phyloP scores from a whole-genome alignment of 2,888 invertebrate genomes.

The Ophion ellenae region DNA sequence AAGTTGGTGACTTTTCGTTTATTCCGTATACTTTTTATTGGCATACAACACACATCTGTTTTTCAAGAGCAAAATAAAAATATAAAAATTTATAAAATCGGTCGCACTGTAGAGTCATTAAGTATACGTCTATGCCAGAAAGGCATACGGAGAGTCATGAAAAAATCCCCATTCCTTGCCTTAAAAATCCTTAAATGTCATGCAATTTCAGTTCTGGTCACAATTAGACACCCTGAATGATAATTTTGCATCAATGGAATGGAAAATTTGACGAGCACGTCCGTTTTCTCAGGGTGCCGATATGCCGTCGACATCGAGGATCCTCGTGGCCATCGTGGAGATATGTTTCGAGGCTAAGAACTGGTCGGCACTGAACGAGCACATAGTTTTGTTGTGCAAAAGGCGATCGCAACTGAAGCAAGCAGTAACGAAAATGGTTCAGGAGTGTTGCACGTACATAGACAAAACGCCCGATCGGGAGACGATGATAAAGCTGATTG shows the following conservation, averaged over 20 bases:
- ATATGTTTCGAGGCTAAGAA: slow-evolving; percentile 95
- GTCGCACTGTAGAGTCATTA: too few species aligned
- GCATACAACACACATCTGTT: too few species aligned
- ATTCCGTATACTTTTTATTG: too few species aligned
- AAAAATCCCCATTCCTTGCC: too few species aligned
- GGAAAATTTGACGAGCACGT: not conserved
- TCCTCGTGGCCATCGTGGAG: slow-evolving; percentile 96
- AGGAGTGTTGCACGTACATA: slow-evolving; percentile 96
- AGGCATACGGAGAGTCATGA: too few species aligned
- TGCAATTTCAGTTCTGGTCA: too few species aligned
- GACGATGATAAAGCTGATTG: slow-evolving; percentile 96
- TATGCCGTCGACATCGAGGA: slow-evolving; percentile 96
- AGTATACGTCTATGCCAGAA: too few species aligned
- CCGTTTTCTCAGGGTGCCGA: slow-evolving; percentile 92
- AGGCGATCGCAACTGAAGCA: slow-evolving; percentile 98
- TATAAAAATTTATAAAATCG: too few species aligned
- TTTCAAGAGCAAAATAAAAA: too few species aligned
- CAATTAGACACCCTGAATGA: not conserved
- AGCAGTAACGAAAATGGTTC: slow-evolving; percentile 98
- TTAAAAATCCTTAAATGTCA: too few species aligned
- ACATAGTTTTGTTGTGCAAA: slow-evolving; percentile 95
- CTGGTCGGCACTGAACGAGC: slow-evolving; percentile 97
- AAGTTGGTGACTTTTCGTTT: too few species aligned
- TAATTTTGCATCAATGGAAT: not conserved
- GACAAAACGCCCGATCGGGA: slow-evolving; percentile 96